Percentiles rank a stretch among this genome's conserved stretches.
These are phyloP conservation scores for Molossus molossus DNA, from an alignment of 2,797 vertebrate species.

Conservation along the genomic window DNA sequence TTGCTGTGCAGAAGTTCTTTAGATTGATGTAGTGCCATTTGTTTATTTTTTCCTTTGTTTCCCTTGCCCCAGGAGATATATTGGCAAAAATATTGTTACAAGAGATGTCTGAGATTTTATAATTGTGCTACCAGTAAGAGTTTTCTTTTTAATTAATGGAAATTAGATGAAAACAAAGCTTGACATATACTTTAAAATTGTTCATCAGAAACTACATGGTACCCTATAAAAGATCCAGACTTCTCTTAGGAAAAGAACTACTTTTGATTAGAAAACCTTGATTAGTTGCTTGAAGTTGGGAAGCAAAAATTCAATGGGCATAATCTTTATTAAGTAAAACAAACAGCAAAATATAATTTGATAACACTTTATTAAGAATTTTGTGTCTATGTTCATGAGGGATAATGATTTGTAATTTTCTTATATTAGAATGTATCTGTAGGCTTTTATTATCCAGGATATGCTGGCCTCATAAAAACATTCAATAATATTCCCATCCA, in stretches of 20 bases:
- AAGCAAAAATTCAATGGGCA: slow-evolving; percentile 9
- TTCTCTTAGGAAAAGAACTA: slow-evolving; percentile 31
- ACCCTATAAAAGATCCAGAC: neutral
- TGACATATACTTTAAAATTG: neutral
- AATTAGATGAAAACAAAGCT: slow-evolving; percentile 53
- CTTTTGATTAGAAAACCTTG: neutral
- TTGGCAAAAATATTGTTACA: too few species aligned
- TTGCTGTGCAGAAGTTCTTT: too few species aligned
- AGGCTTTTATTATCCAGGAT: neutral
- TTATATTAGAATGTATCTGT: neutral
- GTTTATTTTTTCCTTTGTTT: too few species aligned
- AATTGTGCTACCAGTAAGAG: neutral
- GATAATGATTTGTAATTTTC: neutral
- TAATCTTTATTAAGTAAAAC: neutral
- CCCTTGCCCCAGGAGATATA: too few species aligned
- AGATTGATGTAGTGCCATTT: too few species aligned
- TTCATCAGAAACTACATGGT: neutral
- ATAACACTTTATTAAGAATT: neutral
- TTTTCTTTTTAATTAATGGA: neutral
- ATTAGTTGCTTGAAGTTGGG: neutral
- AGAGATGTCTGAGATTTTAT: too few species aligned
- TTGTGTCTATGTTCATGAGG: neutral
- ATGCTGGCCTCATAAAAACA: neutral
- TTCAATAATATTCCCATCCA: neutral
- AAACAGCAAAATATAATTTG: neutral